These are phyloP conservation scores for Hafferia zeledoni DNA, from an alignment of 2,797 vertebrate genomes.

Conservation along the genomic window DNA sequence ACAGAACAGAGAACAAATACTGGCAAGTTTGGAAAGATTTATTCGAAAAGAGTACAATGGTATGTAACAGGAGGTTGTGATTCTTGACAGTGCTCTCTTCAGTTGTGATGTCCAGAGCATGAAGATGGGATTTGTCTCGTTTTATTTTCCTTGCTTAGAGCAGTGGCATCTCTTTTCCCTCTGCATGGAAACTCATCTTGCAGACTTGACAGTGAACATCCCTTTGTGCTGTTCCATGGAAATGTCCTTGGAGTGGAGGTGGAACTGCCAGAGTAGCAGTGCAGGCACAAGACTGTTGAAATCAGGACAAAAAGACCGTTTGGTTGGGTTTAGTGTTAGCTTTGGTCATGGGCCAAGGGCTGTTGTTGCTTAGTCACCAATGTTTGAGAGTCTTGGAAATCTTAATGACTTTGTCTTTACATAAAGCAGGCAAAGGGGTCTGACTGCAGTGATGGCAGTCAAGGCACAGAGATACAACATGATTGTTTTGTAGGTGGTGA, in stretches of 20 bases:
- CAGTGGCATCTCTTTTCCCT: not conserved
- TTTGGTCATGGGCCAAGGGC: not conserved
- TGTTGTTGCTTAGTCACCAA: not conserved
- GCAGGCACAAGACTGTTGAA: not conserved
- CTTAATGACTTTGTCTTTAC: not conserved
- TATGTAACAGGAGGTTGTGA: constrained; percentile 69
- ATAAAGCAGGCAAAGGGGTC: not conserved
- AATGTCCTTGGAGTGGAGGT: not conserved
- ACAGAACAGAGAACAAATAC: constrained; percentile 95
- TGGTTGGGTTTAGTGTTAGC: not conserved
- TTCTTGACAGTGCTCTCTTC: not conserved
- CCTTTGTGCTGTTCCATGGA: not conserved
- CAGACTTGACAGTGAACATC: not conserved
- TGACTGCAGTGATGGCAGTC: not conserved
- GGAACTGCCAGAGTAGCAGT: not conserved
- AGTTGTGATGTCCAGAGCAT: not conserved
- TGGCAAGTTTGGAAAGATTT: constrained; percentile 91
- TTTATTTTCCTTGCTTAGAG: not conserved
- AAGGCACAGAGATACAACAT: not conserved
- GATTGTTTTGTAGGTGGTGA: not conserved
- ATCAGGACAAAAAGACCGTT: not conserved
- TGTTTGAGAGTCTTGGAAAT: not conserved
- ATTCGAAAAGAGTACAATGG: constrained; percentile 96
- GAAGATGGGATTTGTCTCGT: not conserved
- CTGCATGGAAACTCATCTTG: not conserved